A percentile compares a stretch with the other conserved stretches of the same genome.
Evolutionary conservation across 1,140 invertebrate genomes (phyloP).

Genomic region (Euglossa dilemma): DNA sequence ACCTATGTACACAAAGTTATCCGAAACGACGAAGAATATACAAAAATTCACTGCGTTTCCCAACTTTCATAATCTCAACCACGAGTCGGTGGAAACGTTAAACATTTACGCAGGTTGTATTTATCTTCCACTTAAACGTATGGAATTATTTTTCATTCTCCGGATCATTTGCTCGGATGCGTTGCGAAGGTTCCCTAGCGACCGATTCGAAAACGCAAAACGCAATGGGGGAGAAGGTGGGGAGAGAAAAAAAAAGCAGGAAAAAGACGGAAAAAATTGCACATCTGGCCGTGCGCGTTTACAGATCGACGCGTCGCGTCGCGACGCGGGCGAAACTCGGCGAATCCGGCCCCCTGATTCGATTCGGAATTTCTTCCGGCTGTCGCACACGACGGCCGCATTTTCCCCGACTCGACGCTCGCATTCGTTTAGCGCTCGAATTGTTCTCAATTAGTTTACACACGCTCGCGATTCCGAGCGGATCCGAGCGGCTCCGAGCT

Average conservation of each 20-base stretch:
- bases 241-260: not conserved
- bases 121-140: too few relatives aligned
- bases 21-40: too few relatives aligned
- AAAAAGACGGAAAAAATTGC: not conserved
- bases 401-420: conserved; percentile 56
- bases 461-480: conserved; percentile 9
- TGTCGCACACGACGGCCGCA: conserved; percentile 57
- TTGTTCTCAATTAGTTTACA: conserved; percentile 62
- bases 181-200: not conserved
- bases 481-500: not conserved
- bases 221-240: too few relatives aligned
- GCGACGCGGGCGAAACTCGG: conserved; percentile 29
- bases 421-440: conserved; percentile 64
- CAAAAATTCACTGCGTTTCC: too few relatives aligned
- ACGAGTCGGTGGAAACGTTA: too few relatives aligned
- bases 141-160: not conserved
- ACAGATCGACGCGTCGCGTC: conserved; percentile 36
- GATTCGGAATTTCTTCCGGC: conserved; percentile 66
- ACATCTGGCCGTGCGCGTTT: conserved; percentile 6
- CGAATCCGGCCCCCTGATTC: conserved; percentile 57
- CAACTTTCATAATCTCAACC: too few relatives aligned
- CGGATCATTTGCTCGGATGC: not conserved
- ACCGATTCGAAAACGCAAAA: not conserved
- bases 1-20: too few relatives aligned
- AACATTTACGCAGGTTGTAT: too few relatives aligned